phyloP scores from a whole-genome alignment of 2,888 invertebrate genomes.

The Drosophila vallismaia region DNA sequence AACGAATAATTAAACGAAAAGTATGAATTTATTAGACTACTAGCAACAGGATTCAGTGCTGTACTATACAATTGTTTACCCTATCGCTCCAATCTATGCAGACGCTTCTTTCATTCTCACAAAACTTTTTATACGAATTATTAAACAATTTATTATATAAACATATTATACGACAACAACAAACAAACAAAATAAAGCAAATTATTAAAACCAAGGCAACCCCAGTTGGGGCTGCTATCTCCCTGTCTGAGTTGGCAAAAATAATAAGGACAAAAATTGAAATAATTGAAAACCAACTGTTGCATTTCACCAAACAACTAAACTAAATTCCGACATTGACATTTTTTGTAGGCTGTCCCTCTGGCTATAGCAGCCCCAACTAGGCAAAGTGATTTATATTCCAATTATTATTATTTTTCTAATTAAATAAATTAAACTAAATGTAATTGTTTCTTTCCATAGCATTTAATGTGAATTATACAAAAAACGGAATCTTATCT shows the following conservation, averaged over 20 bases:
- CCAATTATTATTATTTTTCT: conserved; percentile 79
- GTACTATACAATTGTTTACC: conserved; percentile 53
- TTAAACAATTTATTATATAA: conserved; percentile 50
- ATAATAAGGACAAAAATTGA: neutral
- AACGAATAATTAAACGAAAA: conserved; percentile 69
- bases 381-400: conserved; percentile 78
- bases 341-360: conserved; percentile 34
- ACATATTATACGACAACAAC: conserved; percentile 36
- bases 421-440: conserved; percentile 72
- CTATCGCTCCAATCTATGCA: conserved; percentile 39
- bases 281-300: conserved; percentile 19
- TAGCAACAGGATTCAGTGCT: conserved; percentile 46
- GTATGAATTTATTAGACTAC: conserved; percentile 78
- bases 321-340: conserved; percentile 21
- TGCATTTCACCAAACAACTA: conserved; percentile 37
- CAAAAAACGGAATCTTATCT: conserved; percentile 48
- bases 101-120: conserved; percentile 60
- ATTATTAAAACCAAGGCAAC: conserved; percentile 38
- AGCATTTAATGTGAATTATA: conserved; percentile 71
- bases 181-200: conserved; percentile 15
- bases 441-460: conserved; percentile 79
- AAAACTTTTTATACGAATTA: conserved; percentile 57
- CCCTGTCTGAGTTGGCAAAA: conserved; percentile 26
- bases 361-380: conserved; percentile 52
- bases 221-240: conserved; percentile 49